Evolutionary conservation across 2,113 vertebrate genomes (phyloP).

Genomic region (Donacobius atricapilla): DNA sequence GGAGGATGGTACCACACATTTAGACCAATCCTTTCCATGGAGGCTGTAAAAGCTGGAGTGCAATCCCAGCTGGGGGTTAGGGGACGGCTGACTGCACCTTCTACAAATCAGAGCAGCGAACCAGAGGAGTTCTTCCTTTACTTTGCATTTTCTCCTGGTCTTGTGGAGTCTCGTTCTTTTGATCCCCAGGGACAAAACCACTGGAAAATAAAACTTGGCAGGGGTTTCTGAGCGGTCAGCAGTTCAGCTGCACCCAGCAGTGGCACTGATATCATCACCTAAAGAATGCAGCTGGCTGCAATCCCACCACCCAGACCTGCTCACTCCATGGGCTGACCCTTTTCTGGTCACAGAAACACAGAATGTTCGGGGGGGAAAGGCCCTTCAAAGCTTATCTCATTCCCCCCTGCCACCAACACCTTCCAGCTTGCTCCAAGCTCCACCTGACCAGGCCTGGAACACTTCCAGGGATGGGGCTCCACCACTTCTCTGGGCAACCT

Average conservation of each 20-base stretch:
- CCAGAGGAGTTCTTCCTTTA: background rate
- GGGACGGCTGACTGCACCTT: background rate
- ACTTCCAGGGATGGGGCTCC: background rate
- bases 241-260: background rate
- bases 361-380: background rate
- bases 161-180: background rate
- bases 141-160: background rate
- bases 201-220: background rate
- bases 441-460: background rate
- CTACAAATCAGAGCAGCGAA: background rate
- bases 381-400: background rate
- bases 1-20: constrained; percentile 51
- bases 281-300: background rate
- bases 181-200: background rate
- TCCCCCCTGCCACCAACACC: fast-evolving
- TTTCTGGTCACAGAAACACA: background rate
- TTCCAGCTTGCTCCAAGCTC: background rate
- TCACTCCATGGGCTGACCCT: background rate
- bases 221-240: background rate
- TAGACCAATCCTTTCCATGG: constrained; percentile 34
- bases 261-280: background rate
- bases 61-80: background rate
- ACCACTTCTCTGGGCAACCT: background rate
- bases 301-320: background rate
- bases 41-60: background rate